Evolutionary conservation across 2,113 vertebrate genomes (phyloP), one percentile per base, ranked within the genome.

Genomic region (Ptychochromis oligacanthus): DNA sequence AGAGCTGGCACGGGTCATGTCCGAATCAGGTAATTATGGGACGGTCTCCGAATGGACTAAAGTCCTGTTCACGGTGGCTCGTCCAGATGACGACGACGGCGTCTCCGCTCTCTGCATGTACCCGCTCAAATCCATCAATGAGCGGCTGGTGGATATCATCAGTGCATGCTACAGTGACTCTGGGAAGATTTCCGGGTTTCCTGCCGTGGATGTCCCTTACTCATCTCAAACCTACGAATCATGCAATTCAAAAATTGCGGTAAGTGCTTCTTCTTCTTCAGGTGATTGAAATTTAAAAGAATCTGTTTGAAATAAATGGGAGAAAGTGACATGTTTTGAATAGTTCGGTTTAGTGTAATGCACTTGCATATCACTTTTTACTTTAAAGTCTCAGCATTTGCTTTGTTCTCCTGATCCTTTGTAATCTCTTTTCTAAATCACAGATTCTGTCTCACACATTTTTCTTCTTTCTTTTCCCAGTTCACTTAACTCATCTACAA

Each of bases 31-130:
- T 12, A 28, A 6, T 3, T 59, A 93, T 18, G 94, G 83, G 1
- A 93, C 65, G 4, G 79, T 93, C 3, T 6, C 24, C n/a, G 28
- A 92, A 1, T 92, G 85, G 76, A 90, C 92, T 28, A 93, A 96
- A 82, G 95, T 97, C 76, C 96, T 99, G 10, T 97, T 98, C 80
- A 92, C 96, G 0, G 96, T 97, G 88, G 98, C 97, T 77, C 96
- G 95, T 77, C 92, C 93, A 43, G 97, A 97, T 0, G 93, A 95
- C 6, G 95, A 96, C 17, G 54, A 81, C 1, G 54, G 7, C 2
- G 12, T 59, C 1, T 96, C 97, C 0, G 97, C 97, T 15, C 96
- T 99, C 89, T 99, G 94, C 94, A 92, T 97, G 83, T 99, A 98
- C 89, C 96, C 97, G 0, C 95, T 99, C 86, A 91, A 84, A 2